Evolutionary conservation across 2,113 vertebrate genomes (phyloP), one percentile per base, ranked within the genome.

Genomic region (Charadrius vociferus): DNA sequence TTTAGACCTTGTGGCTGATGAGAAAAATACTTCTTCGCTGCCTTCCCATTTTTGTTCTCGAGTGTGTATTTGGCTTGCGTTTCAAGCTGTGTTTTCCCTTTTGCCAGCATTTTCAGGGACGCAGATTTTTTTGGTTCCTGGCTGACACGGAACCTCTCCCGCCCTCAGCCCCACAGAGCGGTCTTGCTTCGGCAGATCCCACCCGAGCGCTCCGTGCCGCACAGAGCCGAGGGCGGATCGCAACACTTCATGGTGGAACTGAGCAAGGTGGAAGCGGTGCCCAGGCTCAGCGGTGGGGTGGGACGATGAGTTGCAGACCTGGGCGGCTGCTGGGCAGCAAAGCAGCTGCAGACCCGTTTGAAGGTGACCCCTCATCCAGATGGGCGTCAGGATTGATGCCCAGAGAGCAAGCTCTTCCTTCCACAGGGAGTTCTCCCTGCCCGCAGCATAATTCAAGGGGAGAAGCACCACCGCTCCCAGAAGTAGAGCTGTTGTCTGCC

Each of bases 251-350:
- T 4, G 14, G 62, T 16, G 62, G 63, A 19, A 6, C 36, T 19
- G 50, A 10, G 26, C 7, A 1, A 65, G 13, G 26, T 3, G 20
- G 36, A 26, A 68, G n/a, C 53, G 39, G 65, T 5, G 1, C 16
- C 52, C 78, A 15, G 63, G 79, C 3, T 1, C 49, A 3, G 14
- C 8, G 1, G 63, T 19, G 52, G 34, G 21, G 52, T 10, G 9
- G 12, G 39, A 10, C 10, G 0, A 12, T 10, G 52, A 24, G 17
- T 30, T n/a, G 75, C 61, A 29, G 77, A 27, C 2, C 34, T 1
- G 1, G 3, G 5, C 1, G 1, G 12, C 39, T 7, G 4, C 72
- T 5, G 5, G 1, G 4, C 39, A 58, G 32, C 39, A 19, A 24
- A 29, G 71, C 8, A 1, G 71, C 72, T 45, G 72, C 43, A 30